phyloP scores from a whole-genome alignment of 2,113 vertebrate genomes.

The Sceloporus tristichus region DNA sequence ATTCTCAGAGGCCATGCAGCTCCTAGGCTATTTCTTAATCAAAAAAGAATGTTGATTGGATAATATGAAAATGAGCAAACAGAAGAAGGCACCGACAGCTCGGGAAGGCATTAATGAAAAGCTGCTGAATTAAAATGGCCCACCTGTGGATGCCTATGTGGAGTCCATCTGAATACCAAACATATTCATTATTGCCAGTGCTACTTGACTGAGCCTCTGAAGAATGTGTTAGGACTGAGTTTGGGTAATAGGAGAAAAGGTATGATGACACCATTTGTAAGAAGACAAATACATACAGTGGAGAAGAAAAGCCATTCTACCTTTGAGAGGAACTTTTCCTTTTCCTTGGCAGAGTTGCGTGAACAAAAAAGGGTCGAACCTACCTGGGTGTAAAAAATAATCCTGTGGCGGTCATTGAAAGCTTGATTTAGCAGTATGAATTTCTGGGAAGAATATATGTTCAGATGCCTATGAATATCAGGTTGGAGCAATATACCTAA shows the following conservation, averaged over 20 bases:
- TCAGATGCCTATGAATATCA: background rate
- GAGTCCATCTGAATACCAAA: slow-evolving; percentile 65
- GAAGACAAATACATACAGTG: background rate
- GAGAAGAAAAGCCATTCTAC: background rate
- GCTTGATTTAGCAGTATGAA: background rate
- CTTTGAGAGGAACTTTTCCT: background rate
- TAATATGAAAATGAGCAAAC: slow-evolving; percentile 39
- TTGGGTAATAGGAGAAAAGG: slow-evolving; percentile 54
- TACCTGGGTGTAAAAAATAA: background rate
- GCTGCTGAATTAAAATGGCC: slow-evolving; percentile 59
- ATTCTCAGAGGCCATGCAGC: slow-evolving; percentile 33
- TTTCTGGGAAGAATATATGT: background rate
- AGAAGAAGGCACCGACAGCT: slow-evolving; percentile 47
- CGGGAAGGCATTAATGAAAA: slow-evolving; percentile 67
- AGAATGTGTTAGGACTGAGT: slow-evolving; percentile 44
- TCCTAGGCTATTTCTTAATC: slow-evolving; percentile 50
- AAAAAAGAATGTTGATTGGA: slow-evolving; percentile 44
- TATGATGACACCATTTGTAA: background rate
- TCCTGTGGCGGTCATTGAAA: background rate
- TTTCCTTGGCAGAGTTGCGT: background rate
- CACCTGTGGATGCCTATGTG: slow-evolving; percentile 46
- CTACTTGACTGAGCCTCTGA: slow-evolving; percentile 57
- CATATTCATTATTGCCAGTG: slow-evolving; percentile 58
- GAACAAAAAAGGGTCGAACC: background rate
- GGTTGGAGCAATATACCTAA: background rate